phyloP scores from a whole-genome alignment of 2,113 vertebrate genomes.

The Oreochromis niloticus region DNA sequence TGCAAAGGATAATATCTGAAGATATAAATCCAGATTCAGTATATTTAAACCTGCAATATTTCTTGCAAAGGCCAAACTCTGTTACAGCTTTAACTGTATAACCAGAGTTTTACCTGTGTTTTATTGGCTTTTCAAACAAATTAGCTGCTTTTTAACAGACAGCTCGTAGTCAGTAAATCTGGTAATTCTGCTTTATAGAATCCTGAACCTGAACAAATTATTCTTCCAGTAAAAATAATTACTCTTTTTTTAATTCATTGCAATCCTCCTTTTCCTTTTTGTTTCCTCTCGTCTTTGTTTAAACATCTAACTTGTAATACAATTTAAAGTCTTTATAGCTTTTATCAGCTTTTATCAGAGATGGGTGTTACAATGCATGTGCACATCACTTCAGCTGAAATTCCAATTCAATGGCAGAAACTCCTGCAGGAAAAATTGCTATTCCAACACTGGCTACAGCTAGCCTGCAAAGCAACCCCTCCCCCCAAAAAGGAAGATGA shows the following conservation, averaged over 20 bases:
- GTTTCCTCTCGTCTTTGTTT: background rate
- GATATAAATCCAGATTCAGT: constrained; percentile 32
- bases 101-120: background rate
- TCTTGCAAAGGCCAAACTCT: background rate
- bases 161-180: background rate
- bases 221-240: background rate
- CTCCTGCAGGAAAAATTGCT: background rate
- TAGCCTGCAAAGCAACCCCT: background rate
- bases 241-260: background rate
- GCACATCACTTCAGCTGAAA: background rate
- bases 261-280: background rate
- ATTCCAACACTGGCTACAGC: background rate
- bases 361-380: background rate
- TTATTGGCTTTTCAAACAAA: background rate
- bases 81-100: background rate
- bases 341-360: background rate
- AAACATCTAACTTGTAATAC: background rate
- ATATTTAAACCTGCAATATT: background rate
- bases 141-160: background rate
- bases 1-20: constrained; percentile 50
- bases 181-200: background rate
- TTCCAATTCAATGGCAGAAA: background rate
- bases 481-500: background rate
- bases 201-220: background rate
- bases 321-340: background rate